Evolutionary conservation across 2,888 invertebrate genomes (phyloP).

Genomic region (Netelia melanura): DNA sequence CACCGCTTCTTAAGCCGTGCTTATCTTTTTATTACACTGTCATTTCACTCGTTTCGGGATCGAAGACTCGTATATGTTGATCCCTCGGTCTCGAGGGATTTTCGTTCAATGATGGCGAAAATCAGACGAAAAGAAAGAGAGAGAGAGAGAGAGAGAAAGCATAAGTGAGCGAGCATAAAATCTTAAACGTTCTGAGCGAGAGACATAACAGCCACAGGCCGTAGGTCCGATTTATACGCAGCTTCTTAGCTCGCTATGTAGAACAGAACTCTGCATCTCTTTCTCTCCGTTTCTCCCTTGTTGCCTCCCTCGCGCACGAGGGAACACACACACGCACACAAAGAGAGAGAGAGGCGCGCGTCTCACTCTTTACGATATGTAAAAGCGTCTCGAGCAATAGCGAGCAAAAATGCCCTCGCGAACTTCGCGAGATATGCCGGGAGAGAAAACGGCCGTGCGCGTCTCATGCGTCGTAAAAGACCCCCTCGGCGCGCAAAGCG

Average conservation of each 20-base stretch:
- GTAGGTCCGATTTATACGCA: conserved; percentile 79
- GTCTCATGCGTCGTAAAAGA: conserved; percentile 77
- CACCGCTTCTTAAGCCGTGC: conserved; percentile 1
- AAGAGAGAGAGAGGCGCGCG: conserved; percentile 14
- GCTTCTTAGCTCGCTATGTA: conserved; percentile 72
- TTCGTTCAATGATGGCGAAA: neutral
- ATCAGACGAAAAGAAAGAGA: conserved; percentile 15
- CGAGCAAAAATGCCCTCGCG: conserved; percentile 62
- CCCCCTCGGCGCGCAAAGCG: conserved; percentile 52
- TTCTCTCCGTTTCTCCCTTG: neutral
- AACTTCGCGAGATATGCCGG: conserved; percentile 61
- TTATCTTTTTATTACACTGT: conserved; percentile 33
- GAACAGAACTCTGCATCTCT: conserved; percentile 17
- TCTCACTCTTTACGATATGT: conserved; percentile 79
- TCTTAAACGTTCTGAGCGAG: conserved; percentile 76
- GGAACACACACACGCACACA: neutral
- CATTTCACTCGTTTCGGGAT: conserved; percentile 20
- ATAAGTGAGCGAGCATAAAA: conserved; percentile 76
- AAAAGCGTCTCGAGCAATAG: conserved; percentile 74
- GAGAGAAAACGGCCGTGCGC: conserved; percentile 19
- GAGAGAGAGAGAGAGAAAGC: conserved; percentile 28
- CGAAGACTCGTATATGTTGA: conserved; percentile 7
- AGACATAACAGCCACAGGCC: conserved; percentile 78
- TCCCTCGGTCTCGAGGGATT: conserved; percentile 8
- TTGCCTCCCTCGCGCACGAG: neutral